Base-by-base conservation (phyloP, 2,888 invertebrate species). In the Sphecodes monilicornis region DNA sequence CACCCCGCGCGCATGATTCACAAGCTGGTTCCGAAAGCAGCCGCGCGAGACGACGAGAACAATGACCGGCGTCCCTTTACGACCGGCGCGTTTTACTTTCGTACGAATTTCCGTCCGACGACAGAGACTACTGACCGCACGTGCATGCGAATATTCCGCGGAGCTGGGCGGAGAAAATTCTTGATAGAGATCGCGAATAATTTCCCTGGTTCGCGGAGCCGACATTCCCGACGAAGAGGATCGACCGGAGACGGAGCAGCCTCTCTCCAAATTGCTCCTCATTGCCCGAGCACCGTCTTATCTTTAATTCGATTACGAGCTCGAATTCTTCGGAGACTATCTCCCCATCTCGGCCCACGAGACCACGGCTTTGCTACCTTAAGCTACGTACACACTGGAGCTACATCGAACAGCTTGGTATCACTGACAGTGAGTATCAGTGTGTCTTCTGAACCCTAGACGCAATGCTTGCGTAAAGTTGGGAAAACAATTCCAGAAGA, bases 261-360 rank as follows among this genome's bases (percentile, higher is more conserved):
- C 82, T 70, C 82, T 70, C 85, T 82, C 86, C 78, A 88, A 89
- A 88, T 89, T 88, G 80, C 86, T 60, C 78, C 81, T 83, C 71
- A 64, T 86, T 85, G 41, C 54, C 54, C 50, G 66, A 54, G 69
- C 46, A 68, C n/a, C 79, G 81, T 60, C 84, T 89, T 84, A 84
- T 86, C 89, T 84, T 82, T 86, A 76, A 89, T 81, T 89, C 84
- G 84, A 86, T 89, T 86, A 85, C 6, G 54, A 64, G 41, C 76
- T 26, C 71, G 57, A 68, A 36, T 68, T 39, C 68, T 36, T 36
- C 18, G 11, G 16, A 16, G 39, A 22, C n/a, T 36, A 68, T 68
- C 36, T 22, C 39, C 5, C n/a, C 68, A n/a, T 36, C 68, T n/a
- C 36, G 68, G 22, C 36, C 66, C 66, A 66, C 54, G 54, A 54